Evolutionary conservation across 2,888 invertebrate species (phyloP), one percentile per base, ranked within the genome.

Genomic region (Pachycephus smyrnensis): DNA sequence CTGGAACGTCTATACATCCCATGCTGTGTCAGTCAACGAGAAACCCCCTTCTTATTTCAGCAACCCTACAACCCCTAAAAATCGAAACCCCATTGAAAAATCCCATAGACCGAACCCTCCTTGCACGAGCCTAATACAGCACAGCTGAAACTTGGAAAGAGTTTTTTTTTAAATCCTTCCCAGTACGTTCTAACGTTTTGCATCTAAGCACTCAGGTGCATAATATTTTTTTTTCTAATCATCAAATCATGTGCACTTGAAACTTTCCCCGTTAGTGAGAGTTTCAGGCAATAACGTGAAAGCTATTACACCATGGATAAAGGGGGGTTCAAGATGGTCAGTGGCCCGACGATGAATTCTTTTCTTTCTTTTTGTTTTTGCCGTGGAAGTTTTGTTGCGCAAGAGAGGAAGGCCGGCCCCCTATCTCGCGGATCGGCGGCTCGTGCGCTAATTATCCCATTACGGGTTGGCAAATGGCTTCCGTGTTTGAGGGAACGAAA

Each of bases 371-470:
- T 9, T 55, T 40, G 11, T 40, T 55, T 55, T 71, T 71, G 6
- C 15, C 32, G 12, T 33, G 31, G 23, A 71, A 71, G 32, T 31
- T 71, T 71, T 71, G 31, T 71, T 71, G 71, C 71, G 71, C 71
- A 71, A 71, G 31, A 71, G 71, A 71, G 71, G 71, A 80, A 80
- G 84, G 80, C 82, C 81, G 82, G 81, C 80, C 55, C 55, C 81
- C 83, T 86, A 86, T 87, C 85, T 84, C 83, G 81, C 79, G 85
- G 84, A 88, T 89, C 90, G 86, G 85, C 84, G 87, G 86, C 87
- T 88, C 88, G 86, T 88, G 88, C 88, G 88, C 87, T 90, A 90
- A 90, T 90, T 90, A 90, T 85, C 85, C 85, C 86, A 89, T 88
- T 86, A 86, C 85, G 83, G 55, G 86, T 86, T 88, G 89, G 89